phyloP scores from a whole-genome alignment of 92 coral and sea anemone genomes.

The Virgularia gustaviana region DNA sequence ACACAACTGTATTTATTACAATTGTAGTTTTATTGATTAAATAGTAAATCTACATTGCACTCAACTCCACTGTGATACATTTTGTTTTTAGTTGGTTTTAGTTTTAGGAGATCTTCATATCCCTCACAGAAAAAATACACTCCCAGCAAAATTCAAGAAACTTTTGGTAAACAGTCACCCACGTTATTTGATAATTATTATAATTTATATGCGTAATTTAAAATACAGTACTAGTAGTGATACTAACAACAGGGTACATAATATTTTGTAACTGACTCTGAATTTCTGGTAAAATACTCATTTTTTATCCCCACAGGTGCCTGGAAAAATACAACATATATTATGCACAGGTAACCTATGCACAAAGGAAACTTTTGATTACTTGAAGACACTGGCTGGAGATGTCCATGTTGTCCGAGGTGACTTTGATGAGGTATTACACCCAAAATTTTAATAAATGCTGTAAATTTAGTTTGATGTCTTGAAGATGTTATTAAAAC shows the following conservation, averaged over 20 bases:
- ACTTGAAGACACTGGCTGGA: slow-evolving; percentile 87
- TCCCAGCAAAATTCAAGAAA: slow-evolving; percentile 93
- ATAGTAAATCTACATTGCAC: too few relatives aligned
- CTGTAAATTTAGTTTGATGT: not conserved
- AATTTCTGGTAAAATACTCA: not conserved
- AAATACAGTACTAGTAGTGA: not conserved
- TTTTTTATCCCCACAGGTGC: slow-evolving; percentile 59
- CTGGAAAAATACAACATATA: slow-evolving; percentile 97
- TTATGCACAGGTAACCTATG: slow-evolving; percentile 97
- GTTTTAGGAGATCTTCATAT: slow-evolving; percentile 96
- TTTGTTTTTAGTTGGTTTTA: slow-evolving; percentile 81
- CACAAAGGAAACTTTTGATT: slow-evolving; percentile 92
- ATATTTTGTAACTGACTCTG: too few relatives aligned
- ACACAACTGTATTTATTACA: too few relatives aligned
- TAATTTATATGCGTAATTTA: not conserved
- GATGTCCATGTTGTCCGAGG: slow-evolving; percentile 98
- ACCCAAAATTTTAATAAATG: not conserved
- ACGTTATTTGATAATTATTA: not conserved
- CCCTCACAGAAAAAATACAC: slow-evolving; percentile 91
- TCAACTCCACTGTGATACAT: too few relatives aligned
- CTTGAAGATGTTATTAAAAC: not conserved
- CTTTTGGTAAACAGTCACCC: slow-evolving; percentile 64
- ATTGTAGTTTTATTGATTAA: too few relatives aligned
- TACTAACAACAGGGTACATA: too few relatives aligned
- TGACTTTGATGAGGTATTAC: slow-evolving; percentile 97